phyloP scores from a whole-genome alignment of 2,113 vertebrate species.

The Trachemys scripta region DNA sequence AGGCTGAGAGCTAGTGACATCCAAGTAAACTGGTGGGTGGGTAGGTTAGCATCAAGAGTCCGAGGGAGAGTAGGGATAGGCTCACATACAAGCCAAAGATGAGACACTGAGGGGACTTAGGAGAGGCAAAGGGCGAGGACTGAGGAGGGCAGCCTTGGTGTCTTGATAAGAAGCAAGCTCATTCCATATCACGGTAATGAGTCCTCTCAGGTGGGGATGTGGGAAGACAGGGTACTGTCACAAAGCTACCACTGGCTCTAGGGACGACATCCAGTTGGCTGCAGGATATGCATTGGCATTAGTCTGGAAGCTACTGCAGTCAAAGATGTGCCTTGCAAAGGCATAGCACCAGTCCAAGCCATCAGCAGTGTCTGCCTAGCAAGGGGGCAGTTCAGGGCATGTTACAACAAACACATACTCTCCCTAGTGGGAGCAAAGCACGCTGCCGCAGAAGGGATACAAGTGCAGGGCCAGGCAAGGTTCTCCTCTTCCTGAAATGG shows the following conservation, averaged over 20 bases:
- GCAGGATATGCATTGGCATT: background rate
- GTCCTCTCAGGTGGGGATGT: background rate
- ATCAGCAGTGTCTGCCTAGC: background rate
- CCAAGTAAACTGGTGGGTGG: slow-evolving; percentile 26
- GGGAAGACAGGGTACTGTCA: slow-evolving; percentile 45
- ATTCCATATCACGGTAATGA: slow-evolving; percentile 61
- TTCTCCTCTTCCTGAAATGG: background rate
- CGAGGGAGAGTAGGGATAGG: background rate
- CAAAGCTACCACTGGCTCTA: slow-evolving; percentile 13
- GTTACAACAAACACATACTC: fast-evolving
- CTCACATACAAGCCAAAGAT: background rate
- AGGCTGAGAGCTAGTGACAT: background rate
- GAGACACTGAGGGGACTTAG: background rate
- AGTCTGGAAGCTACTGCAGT: background rate
- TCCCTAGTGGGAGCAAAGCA: background rate
- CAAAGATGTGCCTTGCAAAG: background rate
- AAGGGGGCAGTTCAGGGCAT: background rate
- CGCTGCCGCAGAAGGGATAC: background rate
- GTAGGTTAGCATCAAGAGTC: slow-evolving; percentile 13
- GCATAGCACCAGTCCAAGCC: background rate
- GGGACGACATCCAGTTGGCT: background rate
- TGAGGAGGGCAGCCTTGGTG: slow-evolving; percentile 18
- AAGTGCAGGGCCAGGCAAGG: background rate
- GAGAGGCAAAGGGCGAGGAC: background rate
- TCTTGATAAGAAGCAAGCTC: slow-evolving; percentile 49